phyloP scores from a whole-genome alignment of 2,797 vertebrate genomes.

The Paramormyrops hopkinsi region DNA sequence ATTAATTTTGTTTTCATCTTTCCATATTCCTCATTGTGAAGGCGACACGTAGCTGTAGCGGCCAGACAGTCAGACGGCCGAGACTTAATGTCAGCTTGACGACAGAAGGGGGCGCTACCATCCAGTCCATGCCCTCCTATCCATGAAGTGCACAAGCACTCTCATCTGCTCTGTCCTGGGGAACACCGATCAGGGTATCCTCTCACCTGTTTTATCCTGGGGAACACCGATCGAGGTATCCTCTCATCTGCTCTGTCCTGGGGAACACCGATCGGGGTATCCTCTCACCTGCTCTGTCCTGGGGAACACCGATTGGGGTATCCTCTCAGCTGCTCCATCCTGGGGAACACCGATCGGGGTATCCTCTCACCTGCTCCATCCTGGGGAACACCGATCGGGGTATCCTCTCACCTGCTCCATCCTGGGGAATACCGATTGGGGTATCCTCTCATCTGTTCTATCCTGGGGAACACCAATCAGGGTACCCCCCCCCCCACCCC shows the following conservation, averaged over 20 bases:
- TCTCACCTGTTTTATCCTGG: not conserved
- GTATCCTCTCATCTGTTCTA: not conserved
- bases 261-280: not conserved
- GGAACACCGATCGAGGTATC: not conserved
- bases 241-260: not conserved
- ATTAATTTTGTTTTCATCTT: not conserved
- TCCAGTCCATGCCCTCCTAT: not conserved
- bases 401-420: not conserved
- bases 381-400: not conserved
- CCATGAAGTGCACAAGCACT: not conserved
- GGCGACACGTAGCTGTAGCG: not conserved
- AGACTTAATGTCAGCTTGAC: not conserved
- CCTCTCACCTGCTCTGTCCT: not conserved
- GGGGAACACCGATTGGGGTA: not conserved
- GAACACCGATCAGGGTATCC: not conserved
- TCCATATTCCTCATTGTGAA: not conserved
- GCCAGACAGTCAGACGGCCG: not conserved
- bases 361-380: not conserved
- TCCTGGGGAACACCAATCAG: not conserved
- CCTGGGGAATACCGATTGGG: not conserved
- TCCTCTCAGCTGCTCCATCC: not conserved
- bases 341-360: not conserved
- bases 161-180: not conserved
- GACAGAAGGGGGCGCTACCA: not conserved
- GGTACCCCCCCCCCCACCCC: not conserved